Conservation (phyloP, 2,113 vertebrate species). For the Brachirus orientalis region DNA sequence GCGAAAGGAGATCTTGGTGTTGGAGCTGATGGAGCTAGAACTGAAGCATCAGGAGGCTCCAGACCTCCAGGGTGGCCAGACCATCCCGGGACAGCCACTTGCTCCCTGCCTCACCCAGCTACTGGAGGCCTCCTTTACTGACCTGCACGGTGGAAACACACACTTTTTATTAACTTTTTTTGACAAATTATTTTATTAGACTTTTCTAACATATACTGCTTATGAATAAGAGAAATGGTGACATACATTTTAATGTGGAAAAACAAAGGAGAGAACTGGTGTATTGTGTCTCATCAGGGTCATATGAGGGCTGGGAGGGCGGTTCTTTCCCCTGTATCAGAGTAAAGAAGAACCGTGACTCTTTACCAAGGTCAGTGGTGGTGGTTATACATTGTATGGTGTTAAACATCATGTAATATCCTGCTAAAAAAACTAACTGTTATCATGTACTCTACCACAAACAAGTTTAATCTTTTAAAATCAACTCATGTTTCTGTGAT, state of each 20-base stretch:
- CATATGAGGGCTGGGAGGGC: slow-evolving; percentile 87
- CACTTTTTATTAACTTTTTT: no score
- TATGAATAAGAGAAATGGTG: background rate
- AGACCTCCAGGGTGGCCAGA: slow-evolving; percentile 71
- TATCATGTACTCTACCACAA: background rate
- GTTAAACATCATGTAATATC: no score
- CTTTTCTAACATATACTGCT: background rate
- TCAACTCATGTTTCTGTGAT: slow-evolving; percentile 2
- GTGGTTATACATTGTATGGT: background rate
- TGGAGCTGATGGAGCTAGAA: slow-evolving; percentile 85
- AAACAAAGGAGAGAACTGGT: background rate
- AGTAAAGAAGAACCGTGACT: slow-evolving; percentile 83
- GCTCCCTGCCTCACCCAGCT: slow-evolving; percentile 73
- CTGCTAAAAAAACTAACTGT: background rate
- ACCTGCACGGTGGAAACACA: slow-evolving; percentile 85
- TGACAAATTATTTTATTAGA: no score
- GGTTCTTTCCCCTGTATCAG: slow-evolving; percentile 87
- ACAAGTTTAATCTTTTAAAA: background rate
- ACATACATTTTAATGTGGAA: background rate
- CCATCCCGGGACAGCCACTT: slow-evolving; percentile 37
- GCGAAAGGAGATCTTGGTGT: slow-evolving; percentile 83
- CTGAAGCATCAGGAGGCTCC: slow-evolving; percentile 82
- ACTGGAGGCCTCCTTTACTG: slow-evolving; percentile 85
- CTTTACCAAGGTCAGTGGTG: slow-evolving; percentile 82
- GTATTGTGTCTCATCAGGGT: slow-evolving; percentile 72